phyloP scores from a whole-genome alignment of 2,797 vertebrate species.

The Nyctalus aviator region DNA sequence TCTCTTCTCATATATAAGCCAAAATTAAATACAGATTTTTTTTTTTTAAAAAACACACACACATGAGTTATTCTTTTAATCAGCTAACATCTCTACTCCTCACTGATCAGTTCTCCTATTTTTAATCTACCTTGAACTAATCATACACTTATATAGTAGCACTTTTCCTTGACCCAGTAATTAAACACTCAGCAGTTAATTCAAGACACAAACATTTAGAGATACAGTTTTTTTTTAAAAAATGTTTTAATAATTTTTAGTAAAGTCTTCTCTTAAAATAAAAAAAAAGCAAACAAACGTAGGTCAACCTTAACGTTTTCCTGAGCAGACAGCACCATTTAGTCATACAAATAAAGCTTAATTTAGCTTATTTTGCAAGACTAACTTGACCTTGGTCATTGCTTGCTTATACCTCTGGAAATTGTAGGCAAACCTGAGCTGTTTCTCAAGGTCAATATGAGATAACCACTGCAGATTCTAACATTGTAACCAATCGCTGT shows the following conservation, averaged over 20 bases:
- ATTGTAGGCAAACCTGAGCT: not conserved
- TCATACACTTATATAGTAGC: constrained; percentile 22
- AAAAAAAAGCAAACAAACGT: not conserved
- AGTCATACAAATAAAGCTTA: not conserved
- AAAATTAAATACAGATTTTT: constrained; percentile 78
- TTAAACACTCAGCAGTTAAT: constrained; percentile 46
- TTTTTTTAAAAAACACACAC: not conserved
- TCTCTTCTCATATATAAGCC: constrained; percentile 80
- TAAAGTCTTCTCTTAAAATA: constrained; percentile 59
- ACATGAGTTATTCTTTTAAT: constrained; percentile 77
- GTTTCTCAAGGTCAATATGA: not conserved
- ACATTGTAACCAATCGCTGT: not conserved
- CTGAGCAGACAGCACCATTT: not conserved
- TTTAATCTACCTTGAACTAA: constrained; percentile 56
- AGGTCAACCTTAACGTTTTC: not conserved
- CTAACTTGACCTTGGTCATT: not conserved
- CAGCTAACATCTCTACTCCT: constrained; percentile 71
- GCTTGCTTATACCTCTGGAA: not conserved
- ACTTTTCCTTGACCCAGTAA: constrained; percentile 70
- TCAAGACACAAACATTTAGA: constrained; percentile 70
- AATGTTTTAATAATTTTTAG: constrained; percentile 77
- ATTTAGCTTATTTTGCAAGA: not conserved
- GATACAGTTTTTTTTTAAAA: constrained; percentile 49
- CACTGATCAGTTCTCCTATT: not conserved
- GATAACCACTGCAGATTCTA: not conserved